These are phyloP conservation scores for Chelonus formosanus DNA, from an alignment of 2,888 invertebrate species.

Conservation along the genomic window DNA sequence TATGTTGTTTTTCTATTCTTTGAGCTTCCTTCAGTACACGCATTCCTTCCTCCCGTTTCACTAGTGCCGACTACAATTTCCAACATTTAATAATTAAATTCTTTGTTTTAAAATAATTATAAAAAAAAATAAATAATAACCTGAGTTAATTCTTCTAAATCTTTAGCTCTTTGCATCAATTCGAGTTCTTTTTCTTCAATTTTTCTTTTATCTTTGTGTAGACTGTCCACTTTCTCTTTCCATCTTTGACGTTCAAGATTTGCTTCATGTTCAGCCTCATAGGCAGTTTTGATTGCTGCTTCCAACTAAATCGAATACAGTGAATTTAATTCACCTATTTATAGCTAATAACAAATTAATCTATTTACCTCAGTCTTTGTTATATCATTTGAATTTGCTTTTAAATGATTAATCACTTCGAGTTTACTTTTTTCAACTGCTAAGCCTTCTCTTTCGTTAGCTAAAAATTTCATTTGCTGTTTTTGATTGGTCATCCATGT, in stretches of 20 bases:
- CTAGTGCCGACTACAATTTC: conserved; percentile 50
- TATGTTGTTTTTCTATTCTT: conserved; percentile 53
- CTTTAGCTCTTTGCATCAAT: conserved; percentile 54
- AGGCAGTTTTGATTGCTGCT: conserved; percentile 55
- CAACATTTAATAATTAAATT: background rate
- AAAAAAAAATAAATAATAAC: conserved; percentile 33
- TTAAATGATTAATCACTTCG: conserved; percentile 53
- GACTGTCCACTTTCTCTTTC: conserved; percentile 52
- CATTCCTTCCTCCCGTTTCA: conserved; percentile 57
- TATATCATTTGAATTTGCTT: conserved; percentile 48
- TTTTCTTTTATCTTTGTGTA: conserved; percentile 47
- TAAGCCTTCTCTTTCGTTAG: conserved; percentile 52
- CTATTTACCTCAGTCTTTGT: conserved; percentile 53
- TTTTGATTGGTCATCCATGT: conserved; percentile 56
- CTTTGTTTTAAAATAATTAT: too few species aligned
- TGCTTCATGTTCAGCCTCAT: conserved; percentile 50
- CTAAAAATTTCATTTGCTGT: conserved; percentile 50
- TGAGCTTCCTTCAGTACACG: conserved; percentile 54
- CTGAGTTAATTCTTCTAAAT: conserved; percentile 57
- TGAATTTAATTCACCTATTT: background rate
- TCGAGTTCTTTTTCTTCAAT: conserved; percentile 53
- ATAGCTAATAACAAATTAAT: conserved; percentile 7
- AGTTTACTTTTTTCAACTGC: conserved; percentile 53
- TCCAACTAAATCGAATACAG: conserved; percentile 48
- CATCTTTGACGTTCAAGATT: conserved; percentile 54